These are phyloP conservation scores for Micropoecilia bifurca DNA, from an alignment of 2,797 vertebrate species.

Conservation along the genomic window DNA sequence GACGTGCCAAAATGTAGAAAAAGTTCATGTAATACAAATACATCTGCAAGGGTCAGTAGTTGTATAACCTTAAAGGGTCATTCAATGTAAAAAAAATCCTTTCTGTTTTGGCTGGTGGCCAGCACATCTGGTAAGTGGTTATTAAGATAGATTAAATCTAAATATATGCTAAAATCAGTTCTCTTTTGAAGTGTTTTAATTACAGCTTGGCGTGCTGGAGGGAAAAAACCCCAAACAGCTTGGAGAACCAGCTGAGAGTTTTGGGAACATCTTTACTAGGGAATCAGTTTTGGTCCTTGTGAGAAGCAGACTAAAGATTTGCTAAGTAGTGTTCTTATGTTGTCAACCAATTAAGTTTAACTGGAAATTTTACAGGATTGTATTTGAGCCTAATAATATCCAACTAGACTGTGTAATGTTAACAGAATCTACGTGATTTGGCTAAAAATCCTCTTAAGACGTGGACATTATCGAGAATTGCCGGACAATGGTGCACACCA, in stretches of 20 bases:
- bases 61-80: neutral
- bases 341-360: neutral
- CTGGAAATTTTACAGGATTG: slow-evolving; percentile 43
- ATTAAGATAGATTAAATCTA: slow-evolving; percentile 42
- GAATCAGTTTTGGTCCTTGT: slow-evolving; percentile 37
- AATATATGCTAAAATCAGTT: slow-evolving; percentile 46
- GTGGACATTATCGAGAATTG: slow-evolving; percentile 51
- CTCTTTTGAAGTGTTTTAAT: slow-evolving; percentile 49
- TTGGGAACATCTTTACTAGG: slow-evolving; percentile 32
- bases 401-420: slow-evolving; percentile 36
- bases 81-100: neutral
- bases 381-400: slow-evolving; percentile 24
- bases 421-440: slow-evolving; percentile 45
- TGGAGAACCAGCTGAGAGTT: neutral
- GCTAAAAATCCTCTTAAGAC: slow-evolving; percentile 67
- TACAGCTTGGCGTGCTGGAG: slow-evolving; percentile 24
- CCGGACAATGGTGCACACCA: slow-evolving; percentile 26
- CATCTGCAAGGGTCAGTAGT: neutral
- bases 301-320: slow-evolving; percentile 11
- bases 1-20: neutral
- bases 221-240: slow-evolving; percentile 11
- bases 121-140: neutral
- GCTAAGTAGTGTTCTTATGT: neutral
- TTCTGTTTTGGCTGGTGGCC: neutral
- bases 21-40: neutral